These are phyloP conservation scores for Pachycephala philippinensis DNA, from an alignment of 2,113 vertebrate genomes.

Conservation along the genomic window DNA sequence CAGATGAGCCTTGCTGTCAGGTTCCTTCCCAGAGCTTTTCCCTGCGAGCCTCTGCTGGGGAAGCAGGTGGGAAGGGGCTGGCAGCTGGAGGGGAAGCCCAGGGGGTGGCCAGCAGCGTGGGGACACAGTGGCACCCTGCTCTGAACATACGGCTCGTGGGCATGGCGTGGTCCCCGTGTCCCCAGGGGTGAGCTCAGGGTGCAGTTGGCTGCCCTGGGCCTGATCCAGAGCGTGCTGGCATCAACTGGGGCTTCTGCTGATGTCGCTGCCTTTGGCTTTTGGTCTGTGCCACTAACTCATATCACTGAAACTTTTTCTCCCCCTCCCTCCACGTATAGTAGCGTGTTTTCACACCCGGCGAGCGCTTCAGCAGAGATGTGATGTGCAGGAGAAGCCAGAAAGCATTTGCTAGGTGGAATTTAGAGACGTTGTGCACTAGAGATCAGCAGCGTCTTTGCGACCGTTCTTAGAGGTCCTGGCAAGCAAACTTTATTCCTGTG, in stretches of 20 bases:
- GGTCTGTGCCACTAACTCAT: neutral
- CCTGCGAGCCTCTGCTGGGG: neutral
- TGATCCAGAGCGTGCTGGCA: neutral
- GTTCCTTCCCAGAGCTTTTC: neutral
- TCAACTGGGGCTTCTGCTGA: neutral
- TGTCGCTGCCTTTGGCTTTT: neutral
- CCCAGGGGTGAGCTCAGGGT: neutral
- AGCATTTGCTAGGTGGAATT: neutral
- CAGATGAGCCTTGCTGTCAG: neutral
- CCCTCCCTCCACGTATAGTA: neutral
- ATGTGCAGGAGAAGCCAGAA: neutral
- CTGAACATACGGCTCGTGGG: rapidly evolving
- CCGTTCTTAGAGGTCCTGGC: slow-evolving; percentile 18
- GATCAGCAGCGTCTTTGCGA: neutral
- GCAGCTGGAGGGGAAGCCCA: neutral
- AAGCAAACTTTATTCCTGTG: neutral
- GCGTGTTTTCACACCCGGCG: neutral
- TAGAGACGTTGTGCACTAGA: neutral
- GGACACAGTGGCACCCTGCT: neutral
- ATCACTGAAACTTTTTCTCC: neutral
- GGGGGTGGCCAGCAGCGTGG: neutral
- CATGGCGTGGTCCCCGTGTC: rapidly evolving
- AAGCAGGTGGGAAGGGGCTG: neutral
- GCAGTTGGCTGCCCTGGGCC: neutral
- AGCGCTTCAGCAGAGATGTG: neutral